Base-by-base conservation (phyloP, 2,113 vertebrate genomes). In the Carassius carassius region DNA sequence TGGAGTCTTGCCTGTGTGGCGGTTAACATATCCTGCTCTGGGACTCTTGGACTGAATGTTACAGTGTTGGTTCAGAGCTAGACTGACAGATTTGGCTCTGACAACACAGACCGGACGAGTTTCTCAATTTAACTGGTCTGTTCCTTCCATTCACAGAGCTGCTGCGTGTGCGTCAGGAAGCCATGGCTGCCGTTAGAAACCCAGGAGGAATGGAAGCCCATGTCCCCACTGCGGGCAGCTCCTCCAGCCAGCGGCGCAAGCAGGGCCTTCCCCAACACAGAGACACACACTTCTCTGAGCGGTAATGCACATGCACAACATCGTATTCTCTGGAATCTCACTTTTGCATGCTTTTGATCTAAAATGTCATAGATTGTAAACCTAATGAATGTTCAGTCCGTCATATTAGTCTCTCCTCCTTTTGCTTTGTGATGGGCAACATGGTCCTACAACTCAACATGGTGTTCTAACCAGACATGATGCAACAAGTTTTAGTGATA, bases 181-280 rank as follows among this genome's bases (percentile, higher is more conserved):
- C 96, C 10, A 89, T 96, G 70, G 94, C 91, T 10, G 95, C 94
- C 0, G 92, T 94, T 76, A 96, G 97, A 86, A 96, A 94, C 87
- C 94, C 96, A 16, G 90, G 93, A 21, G 91, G 93, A 84, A 94
- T 98, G 94, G 97, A 99, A 82, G 94, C 96, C 86, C 98, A 98
- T 91, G 94, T 99, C 82, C 96, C 97, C 49, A 92, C 97, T 0
- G 95, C 94, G 23, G 91, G 91, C 83, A 89, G 92, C 88, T 95
- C 95, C 5, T 96, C 95, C 25, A 97, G 96, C 86, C 97, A 97
- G 92, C 94, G 97, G 85, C 94, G 97, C 88, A 99, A 99, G 90
- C 98, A 98, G 90, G 96, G 97, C 73, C 95, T 97, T 65, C 95
- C 96, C 0, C 96, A 96, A 92, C 97, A 96, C 91, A 92, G 96